Percentiles rank a stretch among this genome's conserved stretches.
phyloP scores from a whole-genome alignment of 2,113 vertebrate species.

The Bettongia penicillata region DNA sequence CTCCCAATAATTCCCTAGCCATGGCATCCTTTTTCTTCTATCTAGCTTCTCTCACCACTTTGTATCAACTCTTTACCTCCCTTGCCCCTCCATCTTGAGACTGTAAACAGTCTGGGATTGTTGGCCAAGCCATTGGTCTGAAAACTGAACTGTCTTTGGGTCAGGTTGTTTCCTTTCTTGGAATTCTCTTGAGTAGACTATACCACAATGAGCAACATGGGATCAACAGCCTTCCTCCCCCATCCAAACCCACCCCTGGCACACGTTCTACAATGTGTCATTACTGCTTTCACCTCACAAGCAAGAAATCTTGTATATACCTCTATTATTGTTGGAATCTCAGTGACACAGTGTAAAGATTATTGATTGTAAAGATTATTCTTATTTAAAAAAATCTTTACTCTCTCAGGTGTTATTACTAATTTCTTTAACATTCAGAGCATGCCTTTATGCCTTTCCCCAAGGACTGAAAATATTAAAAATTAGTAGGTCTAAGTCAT shows the following conservation, averaged over 20 bases:
- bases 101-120: background rate
- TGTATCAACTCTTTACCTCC: background rate
- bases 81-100: background rate
- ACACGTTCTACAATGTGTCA: background rate
- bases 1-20: background rate
- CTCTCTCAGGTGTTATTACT: background rate
- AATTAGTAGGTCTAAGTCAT: background rate
- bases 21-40: background rate
- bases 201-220: background rate
- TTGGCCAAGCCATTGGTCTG: background rate
- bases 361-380: background rate
- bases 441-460: background rate
- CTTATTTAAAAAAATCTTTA: background rate
- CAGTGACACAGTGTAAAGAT: background rate
- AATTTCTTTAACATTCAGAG: slow-evolving; percentile 11
- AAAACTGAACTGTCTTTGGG: background rate
- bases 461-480: background rate
- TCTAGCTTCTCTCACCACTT: background rate
- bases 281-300: background rate
- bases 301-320: background rate
- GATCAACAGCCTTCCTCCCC: background rate
- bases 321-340: background rate
- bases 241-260: background rate
- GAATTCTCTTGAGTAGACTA: background rate
- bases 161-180: background rate